A percentile compares a stretch with the other conserved stretches of the same genome.
phyloP scores from a whole-genome alignment of 2,797 vertebrate species.

The Triplophysa yarkandensis region DNA sequence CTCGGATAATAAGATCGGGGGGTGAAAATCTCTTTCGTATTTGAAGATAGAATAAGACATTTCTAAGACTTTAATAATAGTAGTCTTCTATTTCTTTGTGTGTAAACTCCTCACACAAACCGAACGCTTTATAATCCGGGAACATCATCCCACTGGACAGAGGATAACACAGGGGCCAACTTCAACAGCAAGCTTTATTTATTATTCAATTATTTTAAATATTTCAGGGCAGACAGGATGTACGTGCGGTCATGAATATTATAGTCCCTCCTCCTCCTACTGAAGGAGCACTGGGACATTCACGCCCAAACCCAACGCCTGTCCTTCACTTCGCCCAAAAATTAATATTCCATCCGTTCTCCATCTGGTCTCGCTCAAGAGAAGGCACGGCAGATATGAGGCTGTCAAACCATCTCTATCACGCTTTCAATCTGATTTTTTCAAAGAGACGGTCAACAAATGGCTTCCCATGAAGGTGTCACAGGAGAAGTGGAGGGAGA shows the following conservation, averaged over 20 bases:
- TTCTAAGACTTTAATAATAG: no score
- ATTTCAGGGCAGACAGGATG: conserved; percentile 73
- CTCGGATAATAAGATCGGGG: not conserved
- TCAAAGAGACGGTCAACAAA: not conserved
- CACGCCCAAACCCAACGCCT: conserved; percentile 42
- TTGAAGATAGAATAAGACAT: not conserved
- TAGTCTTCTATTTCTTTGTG: not conserved
- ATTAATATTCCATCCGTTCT: conserved; percentile 2
- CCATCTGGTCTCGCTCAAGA: conserved; percentile 9
- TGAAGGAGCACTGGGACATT: conserved; percentile 45
- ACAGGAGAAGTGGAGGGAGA: conserved; percentile 18
- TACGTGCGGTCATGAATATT: conserved; percentile 70
- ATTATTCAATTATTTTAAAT: conserved; percentile 78
- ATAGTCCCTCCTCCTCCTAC: conserved; percentile 55
- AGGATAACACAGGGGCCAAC: conserved; percentile 42
- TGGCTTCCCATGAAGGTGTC: conserved; percentile 16
- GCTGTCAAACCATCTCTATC: conserved; percentile 37
- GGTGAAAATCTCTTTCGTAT: not conserved
- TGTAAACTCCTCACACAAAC: conserved; percentile 62
- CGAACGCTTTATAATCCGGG: conserved; percentile 59
- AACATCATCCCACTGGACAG: conserved; percentile 50
- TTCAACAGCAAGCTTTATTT: conserved; percentile 62
- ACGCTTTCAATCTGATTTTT: conserved; percentile 23
- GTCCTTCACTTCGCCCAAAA: conserved; percentile 29
- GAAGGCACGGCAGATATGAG: conserved; percentile 32